Evolutionary conservation across 2,797 vertebrate species (phyloP), one percentile per base, ranked within the genome.

Genomic region (Brotula barbata): DNA sequence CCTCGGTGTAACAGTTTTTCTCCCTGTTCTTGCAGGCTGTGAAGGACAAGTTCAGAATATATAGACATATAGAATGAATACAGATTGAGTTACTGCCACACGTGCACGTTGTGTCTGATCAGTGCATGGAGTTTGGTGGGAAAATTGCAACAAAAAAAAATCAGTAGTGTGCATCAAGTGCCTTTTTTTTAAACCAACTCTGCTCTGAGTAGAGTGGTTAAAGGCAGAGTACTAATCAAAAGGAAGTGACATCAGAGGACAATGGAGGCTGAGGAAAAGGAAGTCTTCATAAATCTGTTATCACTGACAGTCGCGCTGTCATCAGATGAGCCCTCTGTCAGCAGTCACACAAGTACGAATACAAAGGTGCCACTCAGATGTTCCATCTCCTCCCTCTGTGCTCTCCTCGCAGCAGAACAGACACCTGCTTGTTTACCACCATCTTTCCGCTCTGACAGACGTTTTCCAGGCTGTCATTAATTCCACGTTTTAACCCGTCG

Each of bases 341-440:
- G 33, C 13, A 48, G 10, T 13, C 5, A 31, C 22, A 50, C 68
- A 17, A 36, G 31, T 10, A 36, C 37, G 6, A 19, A 39, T 13
- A 16, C 20, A 36, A n/a, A n/a, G n/a, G n/a, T n/a, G n/a, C 71
- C 36, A 58, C 56, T 76, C 76, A 63, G 68, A 75, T 50, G 56
- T 60, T 75, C 60, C 34, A 14, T 13, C 17, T 16, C 3, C 36
- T 16, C 54, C 0, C 28, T 52, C 64, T 61, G 64, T 59, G 31
- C 19, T 34, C 66, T 23, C 51, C 60, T 25, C 40, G 7, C 64
- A 80, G 58, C 58, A 46, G 50, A 73, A 89, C 85, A 87, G 49
- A 80, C 78, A 82, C 84, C 78, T 81, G 84, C 58, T 77, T 86
- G 84, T 85, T 87, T 66, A 74, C 17, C 14, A 34, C 61, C 15